These are phyloP conservation scores for Nomada ruficornis DNA, from an alignment of 2,888 invertebrate species.

Conservation along the genomic window DNA sequence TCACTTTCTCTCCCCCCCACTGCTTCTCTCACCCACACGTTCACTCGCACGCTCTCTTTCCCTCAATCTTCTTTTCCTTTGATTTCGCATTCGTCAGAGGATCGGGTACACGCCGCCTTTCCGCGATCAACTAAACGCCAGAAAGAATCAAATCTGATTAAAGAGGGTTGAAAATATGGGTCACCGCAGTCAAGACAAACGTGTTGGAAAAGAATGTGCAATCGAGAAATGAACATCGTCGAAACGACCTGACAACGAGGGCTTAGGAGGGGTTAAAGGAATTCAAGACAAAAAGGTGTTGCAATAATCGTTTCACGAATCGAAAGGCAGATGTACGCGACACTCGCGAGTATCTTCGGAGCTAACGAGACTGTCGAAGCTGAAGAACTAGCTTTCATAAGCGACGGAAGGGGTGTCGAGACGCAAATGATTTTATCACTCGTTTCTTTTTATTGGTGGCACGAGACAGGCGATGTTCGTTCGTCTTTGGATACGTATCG, in stretches of 20 bases:
- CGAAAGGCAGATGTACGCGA: conserved; percentile 11
- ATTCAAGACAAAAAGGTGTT: neutral
- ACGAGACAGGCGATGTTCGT: no score
- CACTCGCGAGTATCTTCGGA: neutral
- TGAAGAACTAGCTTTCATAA: conserved; percentile 6
- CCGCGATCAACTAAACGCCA: conserved; percentile 24
- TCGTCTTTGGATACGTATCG: no score
- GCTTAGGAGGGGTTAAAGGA: no score
- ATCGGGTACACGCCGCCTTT: conserved; percentile 34
- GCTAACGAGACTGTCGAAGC: conserved; percentile 28
- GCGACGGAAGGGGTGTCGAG: conserved; percentile 1
- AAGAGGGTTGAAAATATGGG: neutral
- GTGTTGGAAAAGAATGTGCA: no score
- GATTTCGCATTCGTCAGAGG: conserved; percentile 21
- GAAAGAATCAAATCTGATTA: conserved; percentile 7
- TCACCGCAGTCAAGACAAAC: neutral
- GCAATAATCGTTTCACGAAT: neutral
- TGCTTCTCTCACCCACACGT: neutral
- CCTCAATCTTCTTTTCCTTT: neutral
- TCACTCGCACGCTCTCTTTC: neutral
- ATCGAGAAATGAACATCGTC: neutral
- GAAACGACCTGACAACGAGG: conserved; percentile 17
- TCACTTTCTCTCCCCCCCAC: neutral
- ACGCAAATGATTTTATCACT: no score
- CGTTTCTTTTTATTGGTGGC: no score